Conservation (phyloP, 2,797 vertebrate species). For the Acanthopagrus latus region DNA sequence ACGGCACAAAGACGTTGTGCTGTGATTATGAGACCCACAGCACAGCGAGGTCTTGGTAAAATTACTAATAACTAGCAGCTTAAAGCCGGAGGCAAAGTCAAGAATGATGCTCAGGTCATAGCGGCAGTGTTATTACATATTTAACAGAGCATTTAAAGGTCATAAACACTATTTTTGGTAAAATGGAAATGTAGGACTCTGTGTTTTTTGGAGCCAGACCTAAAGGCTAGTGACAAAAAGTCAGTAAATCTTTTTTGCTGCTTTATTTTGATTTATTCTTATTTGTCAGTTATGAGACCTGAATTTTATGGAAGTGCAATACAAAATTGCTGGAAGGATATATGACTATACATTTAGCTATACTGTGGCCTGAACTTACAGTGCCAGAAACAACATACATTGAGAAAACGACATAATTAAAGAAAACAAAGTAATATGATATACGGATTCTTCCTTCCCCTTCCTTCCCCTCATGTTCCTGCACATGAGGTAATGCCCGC, state of each 20-base stretch:
- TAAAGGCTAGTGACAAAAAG: too few relatives aligned
- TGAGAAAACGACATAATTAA: background rate
- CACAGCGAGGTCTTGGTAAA: conserved; percentile 40
- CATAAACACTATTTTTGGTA: conserved; percentile 1
- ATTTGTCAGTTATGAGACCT: too few relatives aligned
- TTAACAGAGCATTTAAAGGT: conserved; percentile 44
- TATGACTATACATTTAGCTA: too few relatives aligned
- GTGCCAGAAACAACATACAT: too few relatives aligned
- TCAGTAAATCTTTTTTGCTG: too few relatives aligned
- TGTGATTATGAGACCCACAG: conserved; percentile 53
- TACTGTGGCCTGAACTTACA: too few relatives aligned
- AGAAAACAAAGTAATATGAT: background rate
- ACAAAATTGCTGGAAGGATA: too few relatives aligned
- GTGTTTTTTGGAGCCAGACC: too few relatives aligned
- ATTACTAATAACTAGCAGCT: conserved; percentile 66
- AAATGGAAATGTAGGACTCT: background rate
- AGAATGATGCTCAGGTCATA: conserved; percentile 25
- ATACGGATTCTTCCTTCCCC: too few relatives aligned
- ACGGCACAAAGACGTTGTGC: conserved; percentile 57
- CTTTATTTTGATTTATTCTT: too few relatives aligned
- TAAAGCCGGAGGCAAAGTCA: conserved; percentile 56
- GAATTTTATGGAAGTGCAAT: too few relatives aligned
- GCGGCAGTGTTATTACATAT: conserved; percentile 29
- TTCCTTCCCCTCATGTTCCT: background rate
- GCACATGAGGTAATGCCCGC: background rate